Evolutionary conservation across 1,140 invertebrate species (phyloP).

Genomic region (Lasioglossum baleicum): DNA sequence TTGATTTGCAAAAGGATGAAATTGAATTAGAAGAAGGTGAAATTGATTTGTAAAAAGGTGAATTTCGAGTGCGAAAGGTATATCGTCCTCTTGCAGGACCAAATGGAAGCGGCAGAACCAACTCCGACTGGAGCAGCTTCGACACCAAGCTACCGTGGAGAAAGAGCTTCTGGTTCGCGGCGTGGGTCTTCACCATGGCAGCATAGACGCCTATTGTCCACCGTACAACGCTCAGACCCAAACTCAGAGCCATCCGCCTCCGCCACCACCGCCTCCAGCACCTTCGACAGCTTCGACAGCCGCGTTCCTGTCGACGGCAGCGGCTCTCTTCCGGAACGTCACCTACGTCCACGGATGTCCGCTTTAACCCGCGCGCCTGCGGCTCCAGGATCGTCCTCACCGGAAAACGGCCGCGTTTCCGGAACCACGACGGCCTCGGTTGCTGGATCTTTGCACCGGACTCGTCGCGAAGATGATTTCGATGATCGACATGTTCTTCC

Average conservation of each 20-base stretch:
- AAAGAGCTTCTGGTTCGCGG: constrained; percentile 81
- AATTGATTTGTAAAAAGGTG: no score
- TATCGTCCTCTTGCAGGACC: constrained; percentile 83
- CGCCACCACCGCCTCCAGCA: constrained; percentile 72
- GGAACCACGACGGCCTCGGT: background rate
- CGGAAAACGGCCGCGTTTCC: background rate
- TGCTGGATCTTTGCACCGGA: background rate
- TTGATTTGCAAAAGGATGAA: no score
- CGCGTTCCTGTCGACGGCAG: constrained; percentile 82
- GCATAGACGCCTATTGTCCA: constrained; percentile 79
- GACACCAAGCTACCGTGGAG: constrained; percentile 87
- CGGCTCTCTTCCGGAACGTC: constrained; percentile 87
- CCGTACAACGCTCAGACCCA: constrained; percentile 62
- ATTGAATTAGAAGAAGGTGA: no score
- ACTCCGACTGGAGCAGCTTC: constrained; percentile 89
- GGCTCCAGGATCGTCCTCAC: constrained; percentile 43
- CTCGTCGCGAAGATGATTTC: background rate
- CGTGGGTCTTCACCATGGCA: constrained; percentile 75
- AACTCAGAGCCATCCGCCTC: constrained; percentile 68
- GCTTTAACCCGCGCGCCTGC: constrained; percentile 77
- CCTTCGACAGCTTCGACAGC: constrained; percentile 78
- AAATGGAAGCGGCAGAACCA: constrained; percentile 98
- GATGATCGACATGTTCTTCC: no score
- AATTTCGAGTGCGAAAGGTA: background rate
- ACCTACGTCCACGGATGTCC: constrained; percentile 87